Evolutionary conservation across 2,888 invertebrate genomes (phyloP).

Genomic region (Eristalis tenax): DNA sequence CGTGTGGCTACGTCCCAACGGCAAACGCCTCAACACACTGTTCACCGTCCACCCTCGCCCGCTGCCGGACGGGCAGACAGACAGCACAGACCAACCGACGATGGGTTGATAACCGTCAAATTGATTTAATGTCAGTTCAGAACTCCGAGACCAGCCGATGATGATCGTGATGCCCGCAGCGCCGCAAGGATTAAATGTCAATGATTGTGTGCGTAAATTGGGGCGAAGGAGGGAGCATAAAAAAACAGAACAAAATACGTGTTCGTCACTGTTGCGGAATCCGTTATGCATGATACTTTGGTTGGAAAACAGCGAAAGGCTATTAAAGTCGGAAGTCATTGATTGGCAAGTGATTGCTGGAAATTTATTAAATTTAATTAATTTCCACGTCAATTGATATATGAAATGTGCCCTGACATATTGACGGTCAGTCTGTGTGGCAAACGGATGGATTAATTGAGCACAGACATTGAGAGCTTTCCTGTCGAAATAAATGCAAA

Average conservation of each 20-base stretch:
- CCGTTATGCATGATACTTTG: conserved; percentile 49
- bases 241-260: neutral
- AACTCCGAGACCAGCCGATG: conserved; percentile 32
- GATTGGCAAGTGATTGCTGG: conserved; percentile 63
- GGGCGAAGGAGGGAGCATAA: neutral
- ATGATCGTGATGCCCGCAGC: conserved; percentile 59
- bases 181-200: conserved; percentile 53
- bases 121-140: conserved; percentile 66
- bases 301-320: conserved; percentile 44
- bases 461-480: neutral
- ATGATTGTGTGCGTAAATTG: conserved; percentile 50
- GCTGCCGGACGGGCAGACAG: too few relatives aligned
- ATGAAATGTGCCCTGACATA: neutral
- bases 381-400: conserved; percentile 13
- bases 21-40: too few relatives aligned
- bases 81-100: conserved; percentile 1
- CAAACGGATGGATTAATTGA: neutral
- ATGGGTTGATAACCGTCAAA: conserved; percentile 64
- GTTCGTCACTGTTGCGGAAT: conserved; percentile 16
- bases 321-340: conserved; percentile 61
- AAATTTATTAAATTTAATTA: conserved; percentile 60
- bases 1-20: neutral
- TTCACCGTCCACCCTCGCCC: neutral
- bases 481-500: neutral
- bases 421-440: neutral